A percentile compares a stretch with the other conserved stretches of the same genome.
Evolutionary conservation across 2,888 invertebrate genomes (phyloP).

Genomic region (Xiphydria camelus): DNA sequence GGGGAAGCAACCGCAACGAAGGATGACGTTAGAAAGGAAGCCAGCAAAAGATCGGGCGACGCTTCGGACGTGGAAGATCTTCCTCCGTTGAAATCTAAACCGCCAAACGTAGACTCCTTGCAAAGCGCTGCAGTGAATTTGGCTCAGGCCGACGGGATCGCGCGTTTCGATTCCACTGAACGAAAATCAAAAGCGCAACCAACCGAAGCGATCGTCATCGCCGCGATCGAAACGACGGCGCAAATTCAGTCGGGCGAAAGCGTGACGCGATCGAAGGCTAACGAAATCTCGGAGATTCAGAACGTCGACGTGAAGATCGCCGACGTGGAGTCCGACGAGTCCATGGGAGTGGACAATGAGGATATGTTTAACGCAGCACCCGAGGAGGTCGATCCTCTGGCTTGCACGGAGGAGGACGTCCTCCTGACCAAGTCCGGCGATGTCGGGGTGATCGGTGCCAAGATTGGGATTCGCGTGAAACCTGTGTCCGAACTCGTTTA

Average conservation of each 20-base stretch:
- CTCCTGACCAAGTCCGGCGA: slow-evolving; percentile 15
- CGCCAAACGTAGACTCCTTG: slow-evolving; percentile 22
- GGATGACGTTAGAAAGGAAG: slow-evolving; percentile 35
- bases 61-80: slow-evolving; percentile 31
- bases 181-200: no score
- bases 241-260: slow-evolving; percentile 4
- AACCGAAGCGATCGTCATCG: slow-evolving; percentile 24
- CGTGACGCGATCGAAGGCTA: slow-evolving; percentile 1
- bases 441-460: slow-evolving; percentile 15
- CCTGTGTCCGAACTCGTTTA: slow-evolving; percentile 47
- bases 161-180: no score
- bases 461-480: slow-evolving; percentile 44
- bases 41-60: slow-evolving; percentile 32
- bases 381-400: slow-evolving; percentile 53
- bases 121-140: not conserved
- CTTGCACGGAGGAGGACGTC: slow-evolving; percentile 41
- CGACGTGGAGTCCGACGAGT: slow-evolving; percentile 37
- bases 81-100: slow-evolving; percentile 38
- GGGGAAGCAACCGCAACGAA: slow-evolving; percentile 8
- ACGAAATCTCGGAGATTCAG: slow-evolving; percentile 29
- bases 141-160: not conserved
- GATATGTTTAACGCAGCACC: slow-evolving; percentile 26
- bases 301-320: slow-evolving; percentile 31
- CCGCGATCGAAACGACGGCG: slow-evolving; percentile 27
- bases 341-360: slow-evolving; percentile 40